Base-by-base conservation (phyloP, 2,888 invertebrate species). In the Lasioglossum morio region DNA sequence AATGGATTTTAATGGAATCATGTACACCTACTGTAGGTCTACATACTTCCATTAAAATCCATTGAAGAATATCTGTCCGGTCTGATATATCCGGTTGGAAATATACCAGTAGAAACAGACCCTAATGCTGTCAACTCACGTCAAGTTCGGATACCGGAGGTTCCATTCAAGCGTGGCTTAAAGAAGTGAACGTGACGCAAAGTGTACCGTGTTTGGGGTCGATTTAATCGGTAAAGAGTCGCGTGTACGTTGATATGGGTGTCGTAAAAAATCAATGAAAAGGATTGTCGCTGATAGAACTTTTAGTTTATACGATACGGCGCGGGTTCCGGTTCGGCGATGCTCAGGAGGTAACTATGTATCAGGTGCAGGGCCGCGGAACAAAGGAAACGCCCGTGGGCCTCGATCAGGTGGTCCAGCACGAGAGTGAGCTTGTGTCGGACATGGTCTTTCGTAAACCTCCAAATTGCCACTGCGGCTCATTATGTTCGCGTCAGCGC, bases 401-500 rank as follows among this genome's bases (percentile, higher is more conserved):
- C 90, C 88, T 88, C 91, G 89, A 91, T 88, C 87, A 81, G 92
- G 92, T 92, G 92, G 92, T 92, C 92, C 91, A 72, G 79, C 80
- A 77, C 80, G 83, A 87, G 87, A 88, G 87, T 87, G 30, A n/a
- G 57, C 57, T 57, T 30, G 88, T 89, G 85, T 74, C 82, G 43
- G 75, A 73, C 78, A 72, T 78, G 48, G 69, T 81, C 80, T 77
- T 81, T 88, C 77, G 87, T 82, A 77, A 84, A 85, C 81, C 57
- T 90, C 91, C 84, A 93, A 94, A 94, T 94, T 93, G 93, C 94
- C 90, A 92, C 90, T 89, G 92, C 89, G 88, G 87, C 90, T 92
- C 93, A 93, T 94, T 93, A 92, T 93, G 93, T 92, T 93, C 93
- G 92, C 92, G 92, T 94, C 93, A 92, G 92, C 90, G 82, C 79